Conservation (phyloP, 2,888 invertebrate genomes). For the Kuschelorhynchus macadamiae region DNA sequence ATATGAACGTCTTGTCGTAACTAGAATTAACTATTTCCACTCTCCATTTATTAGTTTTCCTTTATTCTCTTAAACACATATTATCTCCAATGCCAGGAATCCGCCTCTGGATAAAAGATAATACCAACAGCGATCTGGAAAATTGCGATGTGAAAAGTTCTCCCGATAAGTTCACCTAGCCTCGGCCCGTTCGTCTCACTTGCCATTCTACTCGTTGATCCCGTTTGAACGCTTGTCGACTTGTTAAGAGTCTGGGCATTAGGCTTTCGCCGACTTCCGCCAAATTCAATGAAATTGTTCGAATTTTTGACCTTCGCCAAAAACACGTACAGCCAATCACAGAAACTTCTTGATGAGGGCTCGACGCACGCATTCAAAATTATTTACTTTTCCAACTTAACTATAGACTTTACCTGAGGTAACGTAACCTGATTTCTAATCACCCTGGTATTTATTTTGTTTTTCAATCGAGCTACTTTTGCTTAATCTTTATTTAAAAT, state of each 20-base stretch:
- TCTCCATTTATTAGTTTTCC: too few relatives aligned
- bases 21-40: too few relatives aligned
- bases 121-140: slow-evolving; percentile 57
- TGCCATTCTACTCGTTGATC: slow-evolving; percentile 65
- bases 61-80: too few relatives aligned
- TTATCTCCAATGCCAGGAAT: slow-evolving; percentile 10
- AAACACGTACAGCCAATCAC: slow-evolving; percentile 58
- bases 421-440: slow-evolving; percentile 47
- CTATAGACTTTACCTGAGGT: slow-evolving; percentile 45
- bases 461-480: slow-evolving; percentile 9
- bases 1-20: too few relatives aligned
- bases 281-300: slow-evolving; percentile 58
- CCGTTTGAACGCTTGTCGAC: slow-evolving; percentile 66
- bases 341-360: slow-evolving; percentile 52
- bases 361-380: slow-evolving; percentile 50
- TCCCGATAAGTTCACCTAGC: slow-evolving; percentile 49
- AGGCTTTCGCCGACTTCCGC: slow-evolving; percentile 51
- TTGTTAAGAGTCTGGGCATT: slow-evolving; percentile 61
- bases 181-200: slow-evolving; percentile 43
- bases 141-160: slow-evolving; percentile 61
- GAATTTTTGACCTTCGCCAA: slow-evolving; percentile 54
- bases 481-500: slow-evolving; percentile 20
- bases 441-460: background rate
- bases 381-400: slow-evolving; percentile 51
- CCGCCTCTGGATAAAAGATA: slow-evolving; percentile 54